Conservation (phyloP, 2,797 vertebrate genomes). For the Cuculus canorus region DNA sequence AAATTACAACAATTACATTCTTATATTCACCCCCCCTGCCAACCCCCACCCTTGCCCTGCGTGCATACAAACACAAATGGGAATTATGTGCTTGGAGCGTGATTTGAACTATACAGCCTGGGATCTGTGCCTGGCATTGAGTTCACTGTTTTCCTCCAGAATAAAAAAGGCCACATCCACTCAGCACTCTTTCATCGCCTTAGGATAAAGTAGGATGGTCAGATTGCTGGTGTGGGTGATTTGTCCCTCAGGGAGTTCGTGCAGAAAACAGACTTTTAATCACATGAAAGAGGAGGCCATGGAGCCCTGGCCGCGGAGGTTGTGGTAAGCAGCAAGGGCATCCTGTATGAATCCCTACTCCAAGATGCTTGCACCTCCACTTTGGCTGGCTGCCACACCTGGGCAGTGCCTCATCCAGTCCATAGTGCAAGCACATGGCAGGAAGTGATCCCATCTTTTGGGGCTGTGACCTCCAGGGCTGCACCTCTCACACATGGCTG, state of each 20-base stretch:
- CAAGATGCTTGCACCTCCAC: not conserved
- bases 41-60: slow-evolving; percentile 36
- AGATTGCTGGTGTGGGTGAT: not conserved
- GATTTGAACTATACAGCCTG: slow-evolving; percentile 34
- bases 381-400: not conserved
- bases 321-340: not conserved
- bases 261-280: not conserved
- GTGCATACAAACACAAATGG: slow-evolving; percentile 65
- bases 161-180: slow-evolving; percentile 32
- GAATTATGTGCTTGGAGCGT: slow-evolving; percentile 45
- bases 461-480: not conserved
- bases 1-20: slow-evolving; percentile 71
- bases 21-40: not conserved
- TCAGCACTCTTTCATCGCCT: slow-evolving; percentile 16
- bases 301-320: not conserved
- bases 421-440: accelerated
- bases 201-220: not conserved
- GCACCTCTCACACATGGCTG: not conserved
- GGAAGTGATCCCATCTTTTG: accelerated
- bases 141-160: slow-evolving; percentile 30
- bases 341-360: not conserved
- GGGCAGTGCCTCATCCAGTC: not conserved
- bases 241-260: not conserved
- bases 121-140: slow-evolving; percentile 54
- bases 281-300: not conserved